Conservation (phyloP, 2,113 vertebrate genomes). For the Aegithalos caudatus region DNA sequence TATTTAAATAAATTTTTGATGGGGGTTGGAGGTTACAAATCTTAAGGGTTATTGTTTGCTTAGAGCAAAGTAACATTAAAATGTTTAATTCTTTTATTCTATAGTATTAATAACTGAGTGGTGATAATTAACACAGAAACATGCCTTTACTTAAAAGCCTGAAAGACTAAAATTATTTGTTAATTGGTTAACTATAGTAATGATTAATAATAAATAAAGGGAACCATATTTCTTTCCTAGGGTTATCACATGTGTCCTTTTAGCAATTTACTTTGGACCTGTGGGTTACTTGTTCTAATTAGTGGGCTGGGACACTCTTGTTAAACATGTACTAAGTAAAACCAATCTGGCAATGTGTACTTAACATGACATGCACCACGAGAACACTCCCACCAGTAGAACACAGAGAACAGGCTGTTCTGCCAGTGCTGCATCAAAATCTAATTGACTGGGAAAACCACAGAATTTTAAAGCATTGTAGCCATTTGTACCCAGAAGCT, state of each 20-base stretch:
- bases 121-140: conserved; percentile 16
- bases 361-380: background rate
- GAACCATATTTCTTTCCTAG: conserved; percentile 14
- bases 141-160: background rate
- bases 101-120: background rate
- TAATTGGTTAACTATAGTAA: conserved; percentile 40
- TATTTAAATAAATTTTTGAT: background rate
- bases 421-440: background rate
- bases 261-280: conserved; percentile 14
- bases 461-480: background rate
- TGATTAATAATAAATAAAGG: conserved; percentile 59
- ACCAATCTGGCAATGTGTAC: background rate
- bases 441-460: background rate
- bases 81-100: conserved; percentile 33
- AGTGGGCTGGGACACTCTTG: background rate
- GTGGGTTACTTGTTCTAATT: conserved; percentile 29
- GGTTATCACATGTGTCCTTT: background rate
- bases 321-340: background rate
- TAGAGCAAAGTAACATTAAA: conserved; percentile 5
- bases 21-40: background rate
- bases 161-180: conserved; percentile 33
- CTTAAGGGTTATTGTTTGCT: conserved; percentile 1
- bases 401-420: background rate
- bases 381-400: background rate
- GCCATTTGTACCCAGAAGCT: background rate